These are phyloP conservation scores for Heliconius nattereri DNA, from an alignment of 1,140 invertebrate genomes.

Conservation along the genomic window DNA sequence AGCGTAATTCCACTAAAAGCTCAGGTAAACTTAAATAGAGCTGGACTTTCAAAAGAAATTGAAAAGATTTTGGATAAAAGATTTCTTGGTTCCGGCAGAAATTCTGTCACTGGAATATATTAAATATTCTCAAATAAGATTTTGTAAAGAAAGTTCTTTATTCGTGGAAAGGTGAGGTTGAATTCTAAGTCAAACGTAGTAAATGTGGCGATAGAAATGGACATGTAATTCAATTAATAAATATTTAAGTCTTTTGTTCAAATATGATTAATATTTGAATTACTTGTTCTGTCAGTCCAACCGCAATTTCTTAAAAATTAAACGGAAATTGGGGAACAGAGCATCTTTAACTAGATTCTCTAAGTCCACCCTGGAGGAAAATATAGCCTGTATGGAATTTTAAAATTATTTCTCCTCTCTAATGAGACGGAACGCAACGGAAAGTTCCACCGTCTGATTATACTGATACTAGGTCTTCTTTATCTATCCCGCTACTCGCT, in stretches of 20 bases:
- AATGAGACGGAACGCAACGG: too few species aligned
- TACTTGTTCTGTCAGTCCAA: too few species aligned
- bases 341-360: too few species aligned
- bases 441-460: too few species aligned
- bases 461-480: too few species aligned
- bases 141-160: not conserved
- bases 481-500: too few species aligned
- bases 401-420: too few species aligned
- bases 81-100: constrained; percentile 5
- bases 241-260: not conserved
- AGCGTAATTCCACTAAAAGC: constrained; percentile 9
- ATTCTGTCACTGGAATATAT: constrained; percentile 11
- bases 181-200: not conserved
- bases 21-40: constrained; percentile 12
- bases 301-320: too few species aligned
- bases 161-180: not conserved
- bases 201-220: not conserved
- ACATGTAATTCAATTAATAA: not conserved
- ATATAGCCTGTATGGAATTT: too few species aligned
- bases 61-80: constrained; percentile 10
- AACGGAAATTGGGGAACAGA: too few species aligned
- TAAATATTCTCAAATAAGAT: constrained; percentile 10
- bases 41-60: constrained; percentile 13
- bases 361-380: too few species aligned
- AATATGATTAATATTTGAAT: too few species aligned